Percentiles rank a stretch among this genome's conserved stretches.
Evolutionary conservation across 2,888 invertebrate genomes (phyloP).

Genomic region (Agrochola lota): DNA sequence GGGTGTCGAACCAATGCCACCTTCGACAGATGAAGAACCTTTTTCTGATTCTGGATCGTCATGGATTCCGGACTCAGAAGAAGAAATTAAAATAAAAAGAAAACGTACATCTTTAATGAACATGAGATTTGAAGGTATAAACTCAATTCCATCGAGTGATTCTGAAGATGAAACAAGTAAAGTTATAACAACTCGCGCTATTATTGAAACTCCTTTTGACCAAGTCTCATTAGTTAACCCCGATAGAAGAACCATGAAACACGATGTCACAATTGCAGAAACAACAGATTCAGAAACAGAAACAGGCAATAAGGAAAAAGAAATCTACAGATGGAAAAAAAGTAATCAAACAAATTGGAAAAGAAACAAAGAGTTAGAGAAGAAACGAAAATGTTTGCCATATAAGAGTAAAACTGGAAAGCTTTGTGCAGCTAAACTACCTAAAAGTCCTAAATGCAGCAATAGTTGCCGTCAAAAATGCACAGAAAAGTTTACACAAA

Average conservation of each 20-base stretch:
- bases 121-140: conserved; percentile 22
- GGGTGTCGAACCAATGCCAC: conserved; percentile 30
- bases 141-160: conserved; percentile 16
- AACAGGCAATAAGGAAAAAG: conserved; percentile 24
- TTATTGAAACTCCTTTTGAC: conserved; percentile 19
- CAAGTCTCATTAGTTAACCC: conserved; percentile 16
- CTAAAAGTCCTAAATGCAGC: conserved; percentile 34
- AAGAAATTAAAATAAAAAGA: conserved; percentile 27
- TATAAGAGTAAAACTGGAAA: conserved; percentile 41
- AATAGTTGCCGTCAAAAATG: conserved; percentile 32
- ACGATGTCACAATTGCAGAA: conserved; percentile 14
- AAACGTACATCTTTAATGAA: conserved; percentile 24
- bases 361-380: conserved; percentile 27
- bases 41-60: conserved; percentile 40
- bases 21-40: conserved; percentile 33
- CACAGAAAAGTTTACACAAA: conserved; percentile 27
- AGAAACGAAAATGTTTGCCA: conserved; percentile 40
- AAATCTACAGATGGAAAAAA: conserved; percentile 28
- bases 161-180: conserved; percentile 29
- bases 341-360: conserved; percentile 26
- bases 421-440: conserved; percentile 27
- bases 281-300: conserved; percentile 25
- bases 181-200: conserved; percentile 19
- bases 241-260: conserved; percentile 10
- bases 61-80: conserved; percentile 39